Conservation (phyloP, 2,888 invertebrate species). For the Plutella xylostella region DNA sequence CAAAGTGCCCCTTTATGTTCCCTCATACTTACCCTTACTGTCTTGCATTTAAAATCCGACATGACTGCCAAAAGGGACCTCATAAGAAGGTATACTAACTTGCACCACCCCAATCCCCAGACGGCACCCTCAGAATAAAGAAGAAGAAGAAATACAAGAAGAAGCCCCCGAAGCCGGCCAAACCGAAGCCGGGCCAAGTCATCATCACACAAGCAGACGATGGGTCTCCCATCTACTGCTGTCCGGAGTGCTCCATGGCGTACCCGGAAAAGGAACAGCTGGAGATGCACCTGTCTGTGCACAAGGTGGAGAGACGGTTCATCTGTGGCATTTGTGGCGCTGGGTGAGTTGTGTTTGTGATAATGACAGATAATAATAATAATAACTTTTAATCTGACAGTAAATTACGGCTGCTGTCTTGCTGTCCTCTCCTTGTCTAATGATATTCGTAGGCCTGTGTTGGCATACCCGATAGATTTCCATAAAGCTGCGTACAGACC, state of each 20-base stretch:
- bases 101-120: constrained; percentile 22
- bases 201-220: constrained; percentile 80
- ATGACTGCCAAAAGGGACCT: too few relatives aligned
- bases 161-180: constrained; percentile 81
- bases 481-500: too few relatives aligned
- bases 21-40: too few relatives aligned
- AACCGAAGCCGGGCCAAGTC: constrained; percentile 84
- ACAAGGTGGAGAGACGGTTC: constrained; percentile 83
- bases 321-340: constrained; percentile 84
- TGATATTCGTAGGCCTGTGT: too few relatives aligned
- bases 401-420: too few relatives aligned
- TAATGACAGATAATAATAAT: too few relatives aligned
- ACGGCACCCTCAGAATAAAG: constrained; percentile 47
- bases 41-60: too few relatives aligned
- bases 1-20: too few relatives aligned
- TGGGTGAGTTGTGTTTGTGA: constrained; percentile 68
- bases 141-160: constrained; percentile 86
- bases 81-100: too few relatives aligned
- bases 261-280: constrained; percentile 83
- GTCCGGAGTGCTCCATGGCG: constrained; percentile 86
- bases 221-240: constrained; percentile 81
- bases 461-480: too few relatives aligned
- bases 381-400: too few relatives aligned
- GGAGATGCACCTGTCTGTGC: constrained; percentile 81
- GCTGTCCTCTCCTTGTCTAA: too few relatives aligned